These are phyloP conservation scores for Leptobrachium ailaonicum DNA, from an alignment of 2,113 vertebrate species.

Conservation along the genomic window DNA sequence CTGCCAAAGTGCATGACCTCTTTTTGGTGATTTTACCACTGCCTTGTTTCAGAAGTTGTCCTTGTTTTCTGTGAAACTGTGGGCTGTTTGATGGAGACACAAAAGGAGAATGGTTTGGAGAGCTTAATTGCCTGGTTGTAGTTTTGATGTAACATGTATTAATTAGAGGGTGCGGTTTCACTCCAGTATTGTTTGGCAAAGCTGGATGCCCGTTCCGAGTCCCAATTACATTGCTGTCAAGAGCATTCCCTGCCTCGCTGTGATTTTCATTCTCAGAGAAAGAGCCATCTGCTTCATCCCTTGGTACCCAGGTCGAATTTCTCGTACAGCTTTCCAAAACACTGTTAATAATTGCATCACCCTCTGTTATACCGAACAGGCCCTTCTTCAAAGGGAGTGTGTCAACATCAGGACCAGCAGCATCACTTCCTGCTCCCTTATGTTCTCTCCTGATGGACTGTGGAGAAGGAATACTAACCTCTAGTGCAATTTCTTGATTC, in stretches of 20 bases:
- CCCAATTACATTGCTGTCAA: background rate
- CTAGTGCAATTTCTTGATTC: slow-evolving; percentile 34
- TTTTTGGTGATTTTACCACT: slow-evolving; percentile 63
- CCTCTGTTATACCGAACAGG: background rate
- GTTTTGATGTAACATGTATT: slow-evolving; percentile 92
- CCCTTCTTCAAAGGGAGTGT: too few relatives aligned
- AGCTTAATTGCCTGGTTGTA: slow-evolving; percentile 91
- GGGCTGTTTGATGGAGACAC: slow-evolving; percentile 87
- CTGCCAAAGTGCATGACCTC: slow-evolving; percentile 69
- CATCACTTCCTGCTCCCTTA: background rate
- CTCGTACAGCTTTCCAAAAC: background rate
- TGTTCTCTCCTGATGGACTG: slow-evolving; percentile 45
- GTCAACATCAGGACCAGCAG: too few relatives aligned
- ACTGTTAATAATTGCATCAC: background rate
- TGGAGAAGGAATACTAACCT: slow-evolving; percentile 15
- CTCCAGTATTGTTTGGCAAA: background rate
- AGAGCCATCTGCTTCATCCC: background rate
- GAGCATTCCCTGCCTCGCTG: background rate
- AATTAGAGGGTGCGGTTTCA: slow-evolving; percentile 81
- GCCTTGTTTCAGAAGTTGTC: slow-evolving; percentile 62
- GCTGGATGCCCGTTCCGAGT: background rate
- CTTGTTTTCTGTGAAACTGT: slow-evolving; percentile 67
- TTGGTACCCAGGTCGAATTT: background rate
- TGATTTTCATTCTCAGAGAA: background rate
- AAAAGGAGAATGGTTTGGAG: slow-evolving; percentile 80